Base-by-base conservation (phyloP, 2,113 vertebrate genomes). In the Phodopus roborovskii region DNA sequence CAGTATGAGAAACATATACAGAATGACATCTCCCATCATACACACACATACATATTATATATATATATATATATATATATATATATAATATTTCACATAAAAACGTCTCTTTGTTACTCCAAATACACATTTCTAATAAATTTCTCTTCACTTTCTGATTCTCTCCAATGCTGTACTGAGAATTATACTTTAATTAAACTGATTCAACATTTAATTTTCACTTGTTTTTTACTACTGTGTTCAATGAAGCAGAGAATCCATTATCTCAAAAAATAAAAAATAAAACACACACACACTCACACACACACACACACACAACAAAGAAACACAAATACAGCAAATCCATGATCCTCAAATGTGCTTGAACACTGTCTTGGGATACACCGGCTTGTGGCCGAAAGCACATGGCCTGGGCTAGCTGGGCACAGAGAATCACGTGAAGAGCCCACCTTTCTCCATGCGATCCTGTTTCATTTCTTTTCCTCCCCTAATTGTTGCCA, bases 121-220 rank as follows among this genome's bases (percentile, higher is more conserved):
- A 12, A 66, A 64, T 73, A 50, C 89, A 82, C 87, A 84, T 88
- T 81, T 30, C 10, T 79, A 75, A 79, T 84, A 78, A 92, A 39
- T 94, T 11, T 83, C 33, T 93, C 58, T 92, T 96, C n/a, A 58
- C 33, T 87, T 26, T 92, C 36, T 79, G 78, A 53, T 92, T 96
- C n/a, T 95, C 42, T 95, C 93, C 88, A 92, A 36, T 50, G 39
- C 56, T 92, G 56, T 26, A 0, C 90, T 94, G 93, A 42, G 79
- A 82, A 87, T 96, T 95, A 96, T 97, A 74, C 96, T 98, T 98
- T 96, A 97, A 95, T 98, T 93, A 94, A 81, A 92, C 42, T 20
- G 71, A 97, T 66, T 83, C 94, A 88, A 84, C 93, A 95, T 96
- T 98, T 97, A 97, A 98, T 98, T 97, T 93, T 95, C 91, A 93